These are phyloP conservation scores for Forbesichthys agassizii DNA, from an alignment of 2,113 vertebrate genomes.

Conservation along the genomic window DNA sequence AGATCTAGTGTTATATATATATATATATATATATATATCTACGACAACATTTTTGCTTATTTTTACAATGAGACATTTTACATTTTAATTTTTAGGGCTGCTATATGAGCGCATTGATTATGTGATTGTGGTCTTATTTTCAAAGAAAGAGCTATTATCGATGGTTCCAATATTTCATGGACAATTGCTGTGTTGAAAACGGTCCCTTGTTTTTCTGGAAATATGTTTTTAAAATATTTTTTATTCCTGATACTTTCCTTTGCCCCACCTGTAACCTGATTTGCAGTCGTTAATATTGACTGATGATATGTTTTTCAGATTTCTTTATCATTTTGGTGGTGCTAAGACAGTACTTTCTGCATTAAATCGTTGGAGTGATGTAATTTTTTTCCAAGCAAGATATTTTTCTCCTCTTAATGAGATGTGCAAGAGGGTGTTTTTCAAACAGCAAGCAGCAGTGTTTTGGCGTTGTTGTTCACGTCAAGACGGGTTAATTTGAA, in stretches of 20 bases:
- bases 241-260: constrained; percentile 29
- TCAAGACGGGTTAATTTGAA: constrained; percentile 2
- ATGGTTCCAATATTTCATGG: constrained; percentile 45
- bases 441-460: constrained; percentile 19
- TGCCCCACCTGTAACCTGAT: constrained; percentile 31
- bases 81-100: constrained; percentile 39
- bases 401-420: constrained; percentile 6
- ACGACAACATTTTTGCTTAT: constrained; percentile 44
- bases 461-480: constrained; percentile 18
- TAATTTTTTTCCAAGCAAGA: constrained; percentile 38
- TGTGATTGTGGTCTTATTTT: constrained; percentile 51
- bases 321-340: constrained; percentile 35
- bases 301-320: constrained; percentile 20
- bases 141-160: constrained; percentile 42
- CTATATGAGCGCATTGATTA: constrained; percentile 36
- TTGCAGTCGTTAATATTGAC: constrained; percentile 34
- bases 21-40: constrained; percentile 19
- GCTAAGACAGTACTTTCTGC: constrained; percentile 33
- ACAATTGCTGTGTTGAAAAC: constrained; percentile 43
- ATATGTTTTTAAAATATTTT: constrained; percentile 53
- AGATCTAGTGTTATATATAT: constrained; percentile 44
- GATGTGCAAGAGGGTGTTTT: constrained; percentile 19
- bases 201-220: constrained; percentile 48
- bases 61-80: constrained; percentile 57
- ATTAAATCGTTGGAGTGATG: constrained; percentile 36